Evolutionary conservation across 1,140 invertebrate species (phyloP).

Genomic region (Dryas iulia): DNA sequence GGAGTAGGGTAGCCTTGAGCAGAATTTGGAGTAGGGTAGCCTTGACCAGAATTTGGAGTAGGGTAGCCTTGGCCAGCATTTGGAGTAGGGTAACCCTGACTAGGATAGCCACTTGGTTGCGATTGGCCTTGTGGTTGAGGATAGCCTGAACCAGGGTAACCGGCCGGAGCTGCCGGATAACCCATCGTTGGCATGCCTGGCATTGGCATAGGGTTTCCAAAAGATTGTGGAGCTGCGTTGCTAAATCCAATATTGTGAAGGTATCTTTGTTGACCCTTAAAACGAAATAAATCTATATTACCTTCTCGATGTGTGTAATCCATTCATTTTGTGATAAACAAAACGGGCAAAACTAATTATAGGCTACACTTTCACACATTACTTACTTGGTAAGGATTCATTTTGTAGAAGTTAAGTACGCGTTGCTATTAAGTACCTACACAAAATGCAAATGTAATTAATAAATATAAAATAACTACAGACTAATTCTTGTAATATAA

Average conservation of each 20-base stretch:
- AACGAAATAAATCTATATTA: slow-evolving; percentile 54
- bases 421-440: slow-evolving; percentile 8
- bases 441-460: background rate
- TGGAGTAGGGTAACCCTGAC: slow-evolving; percentile 38
- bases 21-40: slow-evolving; percentile 44
- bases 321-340: slow-evolving; percentile 43
- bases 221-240: slow-evolving; percentile 75
- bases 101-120: slow-evolving; percentile 33
- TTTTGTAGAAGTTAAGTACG: slow-evolving; percentile 36
- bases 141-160: slow-evolving; percentile 36
- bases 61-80: slow-evolving; percentile 50
- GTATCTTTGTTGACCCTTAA: slow-evolving; percentile 76
- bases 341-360: slow-evolving; percentile 29
- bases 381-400: slow-evolving; percentile 78
- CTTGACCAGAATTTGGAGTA: slow-evolving; percentile 44
- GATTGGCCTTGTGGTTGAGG: slow-evolving; percentile 41
- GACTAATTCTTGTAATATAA: background rate
- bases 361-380: slow-evolving; percentile 27
- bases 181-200: slow-evolving; percentile 65
- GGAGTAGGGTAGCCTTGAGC: slow-evolving; percentile 46
- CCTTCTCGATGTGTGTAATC: background rate
- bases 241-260: slow-evolving; percentile 77
- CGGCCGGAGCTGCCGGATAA: slow-evolving; percentile 57
- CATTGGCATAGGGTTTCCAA: slow-evolving; percentile 76
- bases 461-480: background rate